Evolutionary conservation across 2,888 invertebrate species (phyloP).

Genomic region (Caenorhabditis sp.): DNA sequence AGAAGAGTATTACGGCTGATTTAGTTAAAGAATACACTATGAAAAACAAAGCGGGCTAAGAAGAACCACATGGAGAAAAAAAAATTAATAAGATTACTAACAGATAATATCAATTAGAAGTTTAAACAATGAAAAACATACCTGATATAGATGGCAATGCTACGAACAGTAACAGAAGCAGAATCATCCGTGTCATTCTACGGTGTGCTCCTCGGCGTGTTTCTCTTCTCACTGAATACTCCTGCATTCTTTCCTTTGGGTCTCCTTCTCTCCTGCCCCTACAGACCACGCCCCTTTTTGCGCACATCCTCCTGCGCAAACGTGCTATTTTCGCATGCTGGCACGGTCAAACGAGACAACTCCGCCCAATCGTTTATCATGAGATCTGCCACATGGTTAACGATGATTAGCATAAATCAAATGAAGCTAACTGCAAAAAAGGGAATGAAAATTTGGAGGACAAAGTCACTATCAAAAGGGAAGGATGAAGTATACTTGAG

Average conservation of each 20-base stretch:
- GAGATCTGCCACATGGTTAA: constrained; percentile 16
- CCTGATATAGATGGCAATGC: constrained; percentile 23
- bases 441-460: no score
- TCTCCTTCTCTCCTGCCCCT: constrained; percentile 33
- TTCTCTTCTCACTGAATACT: constrained; percentile 34
- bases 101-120: no score
- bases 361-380: constrained; percentile 15
- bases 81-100: no score
- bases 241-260: constrained; percentile 14
- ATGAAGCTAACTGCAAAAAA: no score
- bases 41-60: no score
- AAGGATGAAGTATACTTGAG: no score
- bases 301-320: constrained; percentile 14
- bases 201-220: constrained; percentile 1
- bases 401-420: constrained; percentile 9
- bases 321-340: constrained; percentile 14
- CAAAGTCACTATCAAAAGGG: no score
- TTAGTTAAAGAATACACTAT: no score
- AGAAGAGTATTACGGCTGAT: no score
- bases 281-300: constrained; percentile 39
- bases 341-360: constrained; percentile 19
- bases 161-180: neutral
- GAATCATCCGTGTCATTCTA: constrained; percentile 12
- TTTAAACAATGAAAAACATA: constrained; percentile 3
- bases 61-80: no score